Evolutionary conservation across 1,140 invertebrate species (phyloP), one percentile per base, ranked within the genome.

Genomic region (Procambarus virginalis): DNA sequence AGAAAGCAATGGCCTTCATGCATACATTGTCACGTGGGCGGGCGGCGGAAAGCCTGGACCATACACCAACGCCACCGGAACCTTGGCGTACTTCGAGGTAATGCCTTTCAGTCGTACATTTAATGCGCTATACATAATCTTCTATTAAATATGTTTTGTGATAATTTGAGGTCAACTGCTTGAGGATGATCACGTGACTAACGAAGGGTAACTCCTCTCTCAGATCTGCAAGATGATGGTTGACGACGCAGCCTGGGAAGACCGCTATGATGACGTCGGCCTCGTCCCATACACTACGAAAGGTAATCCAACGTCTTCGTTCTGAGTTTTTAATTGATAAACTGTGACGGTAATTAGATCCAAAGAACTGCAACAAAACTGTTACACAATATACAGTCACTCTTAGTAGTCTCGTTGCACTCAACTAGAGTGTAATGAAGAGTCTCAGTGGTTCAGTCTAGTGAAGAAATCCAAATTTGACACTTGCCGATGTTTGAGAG

Each of bases 171-270:
- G 34, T 34, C 34, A 0, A 34, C 34, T 34, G 34, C 34, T 34
- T 1, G 34, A 34, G 34, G 34, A 34, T 34, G 34, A 34, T 34
- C 8, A 55, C 12, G 51, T 55, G 8, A 55, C 51, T 55, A 55
- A 55, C 8, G 51, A 55, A 55, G 51, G 34, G 34, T 34, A 34
- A 55, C 60, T 64, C 17, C 60, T 64, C 60, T 20, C 14, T 20
- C 94, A 96, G 95, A 95, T 97, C 46, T 97, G 96, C 92, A 95
- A 97, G 85, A 95, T 96, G 92, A 93, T 96, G 81, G 93, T 94
- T n/a, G 95, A 96, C 92, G 95, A 85, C 84, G 17, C 20, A 34
- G 22, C 14, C 48, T 92, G 81, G 80, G 90, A 60, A 45, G 73
- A 81, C 51, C 49, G 80, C 34, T 91, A 91, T 51, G 84, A 89